Evolutionary conservation across 2,888 invertebrate species (phyloP).

Genomic region (Alitta virens): DNA sequence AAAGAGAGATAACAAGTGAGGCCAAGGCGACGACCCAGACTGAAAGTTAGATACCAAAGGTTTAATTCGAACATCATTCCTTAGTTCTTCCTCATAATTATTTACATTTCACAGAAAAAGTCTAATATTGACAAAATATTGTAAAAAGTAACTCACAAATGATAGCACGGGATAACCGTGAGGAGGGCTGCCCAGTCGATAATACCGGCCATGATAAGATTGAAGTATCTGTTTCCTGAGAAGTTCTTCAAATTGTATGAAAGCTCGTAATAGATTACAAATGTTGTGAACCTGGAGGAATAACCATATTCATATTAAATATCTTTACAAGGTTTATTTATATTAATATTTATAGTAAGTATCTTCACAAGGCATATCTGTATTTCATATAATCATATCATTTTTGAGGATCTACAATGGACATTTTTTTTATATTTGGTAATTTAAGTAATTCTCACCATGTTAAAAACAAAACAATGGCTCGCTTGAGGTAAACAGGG

Average conservation of each 20-base stretch:
- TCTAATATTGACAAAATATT: too few species aligned
- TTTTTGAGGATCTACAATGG: too few species aligned
- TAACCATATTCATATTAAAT: too few species aligned
- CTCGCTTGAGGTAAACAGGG: slow-evolving; percentile 1
- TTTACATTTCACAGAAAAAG: too few species aligned
- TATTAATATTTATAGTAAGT: too few species aligned
- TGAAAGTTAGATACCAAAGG: neutral
- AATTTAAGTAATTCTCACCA: neutral
- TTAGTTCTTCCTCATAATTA: too few species aligned
- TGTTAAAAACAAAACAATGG: neutral
- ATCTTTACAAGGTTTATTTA: too few species aligned
- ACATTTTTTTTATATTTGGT: neutral
- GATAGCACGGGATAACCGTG: neutral
- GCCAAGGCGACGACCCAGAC: neutral
- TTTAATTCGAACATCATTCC: too few species aligned
- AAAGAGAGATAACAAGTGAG: neutral
- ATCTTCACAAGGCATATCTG: too few species aligned
- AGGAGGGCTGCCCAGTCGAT: neutral
- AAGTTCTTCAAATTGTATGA: neutral
- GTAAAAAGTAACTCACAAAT: neutral
- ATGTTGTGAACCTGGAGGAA: neutral
- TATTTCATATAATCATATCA: too few species aligned
- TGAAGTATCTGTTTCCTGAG: neutral
- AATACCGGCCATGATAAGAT: neutral
- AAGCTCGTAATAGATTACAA: neutral